Base-by-base conservation (phyloP, 2,888 invertebrate species). In the Limnephilus auricula region DNA sequence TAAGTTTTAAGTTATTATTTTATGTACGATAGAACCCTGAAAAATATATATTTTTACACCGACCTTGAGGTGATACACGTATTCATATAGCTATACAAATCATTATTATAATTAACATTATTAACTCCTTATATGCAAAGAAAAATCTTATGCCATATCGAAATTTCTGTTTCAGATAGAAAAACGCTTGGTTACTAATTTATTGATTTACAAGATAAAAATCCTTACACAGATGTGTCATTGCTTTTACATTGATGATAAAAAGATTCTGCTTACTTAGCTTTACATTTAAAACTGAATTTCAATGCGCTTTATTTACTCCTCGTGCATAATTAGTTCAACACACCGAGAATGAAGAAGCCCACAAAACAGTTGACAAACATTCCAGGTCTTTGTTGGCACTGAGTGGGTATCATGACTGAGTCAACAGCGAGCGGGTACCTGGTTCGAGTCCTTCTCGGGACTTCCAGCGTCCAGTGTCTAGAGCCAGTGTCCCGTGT, bases 391-490 rank as follows among this genome's bases (percentile, higher is more conserved):
- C 83, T 79, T 90, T 90, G 84, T 91, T 25, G 31, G 84, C 3
- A 40, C 80, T 90, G 91, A 92, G 92, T 90, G 92, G 92, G 89
- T 92, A 92, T 92, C 92, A 92, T 91, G 91, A 37, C 89, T 83
- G 90, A 89, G 89, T 86, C 90, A 92, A 92, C 85, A 92, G 30
- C 65, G 88, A 84, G 65, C 65, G 31, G 65, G 65, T 87, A 87
- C 87, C 87, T 65, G 78, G 65, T 65, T 65, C 32, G 78, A 65
- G 32, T n/a, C 87, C 78, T 78, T 34, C 87, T 79, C 79, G 37
- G 89, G 79, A 79, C 89, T 15, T 45, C 45, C 84, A 45, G 84
- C 25, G 65, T n/a, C 25, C 65, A 65, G 25, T 65, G 65, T 25
- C 65, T 31, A 13, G 80, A 18, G 37, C 45, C 82, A n/a, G 90